phyloP scores from a whole-genome alignment of 2,113 vertebrate species.

The Hassar affinis region DNA sequence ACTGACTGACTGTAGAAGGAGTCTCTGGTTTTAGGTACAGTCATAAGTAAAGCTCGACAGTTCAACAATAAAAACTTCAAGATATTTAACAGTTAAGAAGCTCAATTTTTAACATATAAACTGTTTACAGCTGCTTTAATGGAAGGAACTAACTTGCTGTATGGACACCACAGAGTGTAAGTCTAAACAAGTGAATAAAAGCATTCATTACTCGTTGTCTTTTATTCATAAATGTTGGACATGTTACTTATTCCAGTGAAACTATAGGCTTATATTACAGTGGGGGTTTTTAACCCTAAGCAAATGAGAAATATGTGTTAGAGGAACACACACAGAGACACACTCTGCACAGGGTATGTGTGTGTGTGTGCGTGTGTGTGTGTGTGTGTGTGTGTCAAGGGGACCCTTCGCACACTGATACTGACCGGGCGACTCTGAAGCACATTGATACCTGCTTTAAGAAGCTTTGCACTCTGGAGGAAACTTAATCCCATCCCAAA shows the following conservation, averaged over 20 bases:
- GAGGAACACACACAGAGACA: not conserved
- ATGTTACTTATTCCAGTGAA: not conserved
- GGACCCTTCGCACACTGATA: slow-evolving; percentile 63
- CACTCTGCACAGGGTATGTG: not conserved
- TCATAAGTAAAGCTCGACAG: too few relatives aligned
- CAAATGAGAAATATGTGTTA: not conserved
- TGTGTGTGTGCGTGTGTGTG: slow-evolving; percentile 52
- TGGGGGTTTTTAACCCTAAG: too few relatives aligned
- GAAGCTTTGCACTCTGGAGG: slow-evolving; percentile 78
- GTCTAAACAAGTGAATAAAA: too few relatives aligned
- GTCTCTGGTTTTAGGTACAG: too few relatives aligned
- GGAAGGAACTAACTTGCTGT: too few relatives aligned
- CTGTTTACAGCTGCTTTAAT: too few relatives aligned
- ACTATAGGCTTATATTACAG: not conserved
- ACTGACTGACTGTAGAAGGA: too few relatives aligned
- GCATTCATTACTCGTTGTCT: not conserved
- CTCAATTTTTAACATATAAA: too few relatives aligned
- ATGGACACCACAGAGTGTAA: too few relatives aligned
- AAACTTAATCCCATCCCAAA: slow-evolving; percentile 79
- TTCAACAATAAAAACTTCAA: too few relatives aligned
- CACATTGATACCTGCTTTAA: slow-evolving; percentile 78
- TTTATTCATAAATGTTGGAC: not conserved
- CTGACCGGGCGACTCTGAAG: slow-evolving; percentile 77
- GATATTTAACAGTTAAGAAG: too few relatives aligned
- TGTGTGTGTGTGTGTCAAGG: slow-evolving; percentile 13